These are phyloP conservation scores for Zootoca vivipara DNA, from an alignment of 2,113 vertebrate species.

Conservation along the genomic window DNA sequence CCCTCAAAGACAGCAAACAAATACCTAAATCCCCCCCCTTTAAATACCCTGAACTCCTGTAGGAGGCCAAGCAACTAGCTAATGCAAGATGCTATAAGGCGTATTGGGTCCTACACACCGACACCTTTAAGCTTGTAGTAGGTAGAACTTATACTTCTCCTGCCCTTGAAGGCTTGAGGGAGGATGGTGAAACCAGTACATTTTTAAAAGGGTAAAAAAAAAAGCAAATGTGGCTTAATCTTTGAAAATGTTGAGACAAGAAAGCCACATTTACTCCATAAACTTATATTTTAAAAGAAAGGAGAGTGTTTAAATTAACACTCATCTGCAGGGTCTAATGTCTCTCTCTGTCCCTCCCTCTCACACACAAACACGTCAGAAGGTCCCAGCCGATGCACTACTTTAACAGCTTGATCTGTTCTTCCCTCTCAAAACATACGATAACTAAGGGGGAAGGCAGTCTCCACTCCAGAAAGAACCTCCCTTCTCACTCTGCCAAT, in stretches of 20 bases:
- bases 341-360: background rate
- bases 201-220: too few species aligned
- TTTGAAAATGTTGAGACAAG: background rate
- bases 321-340: background rate
- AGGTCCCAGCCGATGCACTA: constrained; percentile 5
- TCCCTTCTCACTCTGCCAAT: constrained; percentile 1
- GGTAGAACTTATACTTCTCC: background rate
- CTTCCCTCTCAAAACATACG: background rate
- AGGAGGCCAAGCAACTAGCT: too few species aligned
- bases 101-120: too few species aligned
- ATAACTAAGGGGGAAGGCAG: constrained; percentile 1
- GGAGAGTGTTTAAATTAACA: constrained; percentile 10
- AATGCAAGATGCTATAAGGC: too few species aligned
- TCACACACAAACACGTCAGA: background rate
- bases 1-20: too few species aligned
- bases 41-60: too few species aligned
- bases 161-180: background rate
- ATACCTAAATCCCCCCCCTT: too few species aligned
- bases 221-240: background rate
- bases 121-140: background rate
- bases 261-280: constrained; percentile 39
- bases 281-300: background rate
- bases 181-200: background rate
- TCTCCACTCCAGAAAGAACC: background rate
- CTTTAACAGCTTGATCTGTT: background rate